These are phyloP conservation scores for Erithacus rubecula DNA, from an alignment of 2,797 vertebrate species.

Conservation along the genomic window DNA sequence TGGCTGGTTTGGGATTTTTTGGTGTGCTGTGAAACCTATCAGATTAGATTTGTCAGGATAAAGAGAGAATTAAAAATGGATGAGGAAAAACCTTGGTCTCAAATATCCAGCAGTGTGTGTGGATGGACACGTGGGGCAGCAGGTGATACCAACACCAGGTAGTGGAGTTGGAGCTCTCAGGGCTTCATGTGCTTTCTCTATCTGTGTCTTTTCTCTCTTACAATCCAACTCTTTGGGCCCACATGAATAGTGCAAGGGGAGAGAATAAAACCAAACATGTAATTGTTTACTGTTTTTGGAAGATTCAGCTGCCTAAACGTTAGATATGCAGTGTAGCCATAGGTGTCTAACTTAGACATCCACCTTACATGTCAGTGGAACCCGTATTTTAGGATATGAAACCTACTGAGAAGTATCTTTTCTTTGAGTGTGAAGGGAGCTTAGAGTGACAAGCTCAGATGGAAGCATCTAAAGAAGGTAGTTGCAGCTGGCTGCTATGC, in stretches of 20 bases:
- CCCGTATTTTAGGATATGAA: neutral
- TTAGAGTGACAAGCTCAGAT: neutral
- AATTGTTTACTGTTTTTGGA: neutral
- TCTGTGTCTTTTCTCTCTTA: neutral
- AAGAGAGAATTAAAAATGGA: neutral
- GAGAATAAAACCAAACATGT: neutral
- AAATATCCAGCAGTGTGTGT: neutral
- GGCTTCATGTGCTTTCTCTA: neutral
- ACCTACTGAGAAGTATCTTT: neutral
- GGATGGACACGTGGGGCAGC: neutral
- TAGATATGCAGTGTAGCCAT: neutral
- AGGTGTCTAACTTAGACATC: rapidly evolving
- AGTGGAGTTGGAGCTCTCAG: neutral
- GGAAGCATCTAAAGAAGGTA: neutral
- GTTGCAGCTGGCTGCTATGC: neutral
- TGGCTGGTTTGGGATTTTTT: neutral
- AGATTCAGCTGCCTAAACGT: neutral
- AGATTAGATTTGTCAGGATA: neutral
- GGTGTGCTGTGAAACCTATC: neutral
- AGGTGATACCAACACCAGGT: neutral
- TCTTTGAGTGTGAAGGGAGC: neutral
- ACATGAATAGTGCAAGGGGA: neutral
- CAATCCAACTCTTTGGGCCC: neutral
- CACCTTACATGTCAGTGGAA: neutral
- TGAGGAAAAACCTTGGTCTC: neutral